Evolutionary conservation across 2,113 vertebrate genomes (phyloP), one percentile per base, ranked within the genome.

Genomic region (Pogona vitticeps): DNA sequence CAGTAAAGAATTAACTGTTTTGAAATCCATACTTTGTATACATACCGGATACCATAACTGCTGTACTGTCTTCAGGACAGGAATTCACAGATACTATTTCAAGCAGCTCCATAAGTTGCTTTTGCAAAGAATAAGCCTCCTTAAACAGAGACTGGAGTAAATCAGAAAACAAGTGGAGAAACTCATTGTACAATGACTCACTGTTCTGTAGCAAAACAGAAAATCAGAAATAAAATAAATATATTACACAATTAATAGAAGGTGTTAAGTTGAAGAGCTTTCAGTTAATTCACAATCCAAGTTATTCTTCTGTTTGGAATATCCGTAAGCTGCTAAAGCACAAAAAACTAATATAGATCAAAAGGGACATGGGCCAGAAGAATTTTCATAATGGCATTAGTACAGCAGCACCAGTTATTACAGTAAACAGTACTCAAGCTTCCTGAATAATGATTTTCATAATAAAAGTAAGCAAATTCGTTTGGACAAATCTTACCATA

Each of bases 141-240:
- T 98, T 99, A 91, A 99, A 99, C 75, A 99, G 86, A 26, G 96
- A 95, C 89, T 99, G 98, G 0, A 99, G 96, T 85, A 99, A 96
- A 91, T 99, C 98, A 46, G 97, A 97, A 82, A 99, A 97, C 40
- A 99, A 91, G n/a, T 98, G 97, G 82, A 99, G 95, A 33, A 94
- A 96, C 23, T 97, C 97, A 93, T 95, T 97, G 90, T 99, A 99
- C 36, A 98, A 65, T 13, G 96, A 95, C 78, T 99, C 98, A 89
- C 98, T 99, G 28, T 99, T 97, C 99, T 99, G 90, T 6, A 87
- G n/a, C n/a, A 76, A 90, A 92, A 90, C 0, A 0, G 3, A 33
- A 21, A 56, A 82, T 58, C 8, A 88, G 18, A 1, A 40, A 86
- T 81, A 33, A 75, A 63, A 56, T 8, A 21, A 33, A 70, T 20